Base-by-base conservation (phyloP, 2,888 invertebrate species). In the Chloromyia formosa region DNA sequence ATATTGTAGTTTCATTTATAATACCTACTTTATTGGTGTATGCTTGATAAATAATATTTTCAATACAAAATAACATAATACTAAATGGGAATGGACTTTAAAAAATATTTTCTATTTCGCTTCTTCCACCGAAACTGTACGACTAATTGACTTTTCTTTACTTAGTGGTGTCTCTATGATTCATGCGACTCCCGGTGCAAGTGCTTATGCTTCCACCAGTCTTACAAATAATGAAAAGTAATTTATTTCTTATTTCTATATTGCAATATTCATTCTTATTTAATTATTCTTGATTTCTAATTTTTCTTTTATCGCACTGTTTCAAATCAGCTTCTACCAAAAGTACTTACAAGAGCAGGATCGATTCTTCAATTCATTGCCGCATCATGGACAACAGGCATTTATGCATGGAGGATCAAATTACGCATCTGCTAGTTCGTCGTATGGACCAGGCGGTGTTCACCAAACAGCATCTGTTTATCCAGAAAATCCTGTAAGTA, bases 401-500 rank as follows among this genome's bases (percentile, higher is more conserved):
- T 77, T 78, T 1, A 64, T 68, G 0, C 78, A 78, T 53, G 78
- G 79, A 58, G 80, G 81, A 23, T 82, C 82, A 18, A 83, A 80
- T 71, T 84, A 81, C 78, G 90, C 91, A 0, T 86, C 83, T 58
- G 89, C 91, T 1, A 83, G 87, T 53, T 89, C 88, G 0, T 84
- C 86, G 0, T 83, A 87, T 62, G 88, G 89, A 23, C 88, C 90
- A 0, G 86, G 84, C 20, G 89, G 86, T 75, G 82, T 84, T 16
- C 87, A 87, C 69, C 91, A 91, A 80, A 83, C 88, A 0, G 91
- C 90, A 23, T 83, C 83, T 7, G 87, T 91, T 40, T 88, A 82
- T 78, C 91, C 91, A 0, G 83, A 84, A 77, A 91, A 90, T 83
- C 87, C 88, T 64, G 91, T 91, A 85, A 86, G 86, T 80, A 49